Conservation (phyloP, 2,113 vertebrate genomes). For the Cettia cetti region DNA sequence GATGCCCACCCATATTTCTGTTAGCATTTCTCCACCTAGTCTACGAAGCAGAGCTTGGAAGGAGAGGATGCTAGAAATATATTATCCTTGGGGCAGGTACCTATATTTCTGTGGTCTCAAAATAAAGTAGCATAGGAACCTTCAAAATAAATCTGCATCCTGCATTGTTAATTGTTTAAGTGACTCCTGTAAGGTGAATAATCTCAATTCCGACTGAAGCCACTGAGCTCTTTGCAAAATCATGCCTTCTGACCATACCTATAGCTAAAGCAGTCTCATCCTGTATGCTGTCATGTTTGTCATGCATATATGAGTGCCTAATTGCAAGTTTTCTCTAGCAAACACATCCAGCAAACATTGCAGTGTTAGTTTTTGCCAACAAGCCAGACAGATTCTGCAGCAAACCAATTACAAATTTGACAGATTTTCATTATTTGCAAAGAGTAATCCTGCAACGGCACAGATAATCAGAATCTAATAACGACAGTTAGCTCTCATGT, state of each 20-base stretch:
- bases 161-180: not conserved
- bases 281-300: not conserved
- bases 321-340: not conserved
- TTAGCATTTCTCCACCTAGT: not conserved
- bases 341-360: not conserved
- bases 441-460: not conserved
- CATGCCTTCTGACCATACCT: not conserved
- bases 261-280: not conserved
- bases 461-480: not conserved
- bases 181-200: not conserved
- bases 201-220: not conserved
- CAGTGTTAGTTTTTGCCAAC: not conserved
- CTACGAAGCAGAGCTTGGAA: not conserved
- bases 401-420: slow-evolving; percentile 15
- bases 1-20: not conserved
- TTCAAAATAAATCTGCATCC: not conserved
- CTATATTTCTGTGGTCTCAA: not conserved
- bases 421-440: slow-evolving; percentile 13
- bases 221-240: not conserved
- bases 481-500: not conserved
- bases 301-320: not conserved
- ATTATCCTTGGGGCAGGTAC: not conserved
- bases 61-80: not conserved
- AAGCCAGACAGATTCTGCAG: not conserved
- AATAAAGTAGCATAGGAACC: not conserved